A percentile compares a stretch with the other conserved stretches of the same genome.
phyloP scores from a whole-genome alignment of 2,113 vertebrate genomes.

The Anolis carolinensis region DNA sequence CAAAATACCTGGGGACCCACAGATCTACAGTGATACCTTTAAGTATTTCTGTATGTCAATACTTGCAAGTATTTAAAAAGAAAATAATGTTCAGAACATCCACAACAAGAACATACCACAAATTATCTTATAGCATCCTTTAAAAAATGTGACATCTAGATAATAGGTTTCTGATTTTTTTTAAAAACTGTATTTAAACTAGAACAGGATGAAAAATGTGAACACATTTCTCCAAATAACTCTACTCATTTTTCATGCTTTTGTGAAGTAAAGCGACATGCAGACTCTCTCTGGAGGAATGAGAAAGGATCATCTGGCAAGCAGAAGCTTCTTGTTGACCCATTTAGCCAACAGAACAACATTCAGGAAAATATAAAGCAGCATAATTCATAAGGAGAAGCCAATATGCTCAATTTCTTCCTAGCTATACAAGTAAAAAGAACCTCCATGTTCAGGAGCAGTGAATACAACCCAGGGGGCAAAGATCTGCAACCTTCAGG shows the following conservation, averaged over 20 bases:
- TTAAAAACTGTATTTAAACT: neutral
- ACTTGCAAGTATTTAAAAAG: neutral
- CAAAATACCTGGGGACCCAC: too few relatives aligned
- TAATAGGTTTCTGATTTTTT: neutral
- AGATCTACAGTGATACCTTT: too few relatives aligned
- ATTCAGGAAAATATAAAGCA: neutral
- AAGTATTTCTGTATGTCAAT: neutral
- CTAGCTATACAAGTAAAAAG: neutral
- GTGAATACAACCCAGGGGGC: neutral
- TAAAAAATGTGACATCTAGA: neutral
- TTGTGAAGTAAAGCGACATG: conserved; percentile 12
- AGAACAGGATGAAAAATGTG: neutral
- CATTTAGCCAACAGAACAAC: neutral
- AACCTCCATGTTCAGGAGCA: neutral
- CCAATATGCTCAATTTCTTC: neutral
- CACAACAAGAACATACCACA: neutral
- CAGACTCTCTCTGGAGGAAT: conserved; percentile 16
- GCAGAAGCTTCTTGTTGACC: conserved; percentile 7
- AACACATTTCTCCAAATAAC: conserved; percentile 1
- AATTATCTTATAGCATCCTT: neutral
- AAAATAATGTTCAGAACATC: neutral
- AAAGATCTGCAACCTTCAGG: too few relatives aligned
- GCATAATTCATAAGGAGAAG: neutral
- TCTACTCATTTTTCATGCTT: conserved; percentile 22
- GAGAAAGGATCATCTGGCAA: neutral